Base-by-base conservation (phyloP, 2,797 vertebrate genomes). In the Liparis tanakae region DNA sequence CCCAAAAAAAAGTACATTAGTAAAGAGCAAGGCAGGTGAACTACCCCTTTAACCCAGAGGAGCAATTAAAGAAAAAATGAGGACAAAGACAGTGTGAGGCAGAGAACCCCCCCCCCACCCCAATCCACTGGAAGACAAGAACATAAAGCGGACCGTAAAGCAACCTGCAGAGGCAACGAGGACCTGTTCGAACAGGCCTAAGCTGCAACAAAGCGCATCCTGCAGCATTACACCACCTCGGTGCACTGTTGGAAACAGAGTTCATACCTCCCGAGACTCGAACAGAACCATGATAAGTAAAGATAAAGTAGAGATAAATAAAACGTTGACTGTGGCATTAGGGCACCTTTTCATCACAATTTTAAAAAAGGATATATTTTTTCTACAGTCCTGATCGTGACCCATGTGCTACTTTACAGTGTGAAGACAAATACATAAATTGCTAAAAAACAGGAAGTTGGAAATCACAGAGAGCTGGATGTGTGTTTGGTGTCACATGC, bases 181-280 rank as follows among this genome's bases (percentile, higher is more conserved):
- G 83, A 89, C 94, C 89, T 95, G 94, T 94, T 85, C 63, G 74
- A 87, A 95, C 94, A 95, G 89, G 95, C 81, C 87, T 86, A 67
- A 74, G 66, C 87, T 76, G 80, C 89, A 92, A 94, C 93, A 94
- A 93, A 94, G 93, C 92, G 83, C 88, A 91, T 92, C 92, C 88
- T 84, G 81, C 87, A 84, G 89, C 85, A 91, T 71, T 88, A 87
- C 86, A 88, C 85, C 80, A 83, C 85, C 89, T 89, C 88, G 82
- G 85, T 84, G 72, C 84, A 72, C 70, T 71, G 76, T 89, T 77
- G 82, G 76, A 53, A 55, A 55, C 25, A 22, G n/a, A 15, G 70
- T 51, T 72, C 67, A 58, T 17, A 53, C 60, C 71, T 58, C 60
- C 51, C 76, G 12, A 57, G 34, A 50, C 58, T 56, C 13, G 59